These are phyloP conservation scores for Stenchaetothrips biformis DNA, from an alignment of 2,888 invertebrate genomes.

Conservation along the genomic window DNA sequence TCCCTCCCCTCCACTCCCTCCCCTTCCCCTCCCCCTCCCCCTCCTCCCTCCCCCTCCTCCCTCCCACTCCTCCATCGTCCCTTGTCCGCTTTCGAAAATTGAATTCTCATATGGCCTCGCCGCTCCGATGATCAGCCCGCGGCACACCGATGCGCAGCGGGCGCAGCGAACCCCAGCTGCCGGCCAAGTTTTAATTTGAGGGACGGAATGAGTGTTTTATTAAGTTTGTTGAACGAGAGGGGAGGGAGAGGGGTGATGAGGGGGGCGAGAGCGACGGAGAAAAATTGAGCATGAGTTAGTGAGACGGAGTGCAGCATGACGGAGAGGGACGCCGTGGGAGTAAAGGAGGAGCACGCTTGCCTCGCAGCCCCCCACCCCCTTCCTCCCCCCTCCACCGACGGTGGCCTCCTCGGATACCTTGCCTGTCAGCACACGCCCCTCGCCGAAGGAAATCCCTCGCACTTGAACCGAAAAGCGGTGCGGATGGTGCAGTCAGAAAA, in stretches of 20 bases:
- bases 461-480: too few relatives aligned
- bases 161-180: neutral
- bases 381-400: too few relatives aligned
- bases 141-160: neutral
- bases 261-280: neutral
- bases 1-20: too few relatives aligned
- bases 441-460: too few relatives aligned
- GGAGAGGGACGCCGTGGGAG: neutral
- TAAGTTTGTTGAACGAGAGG: neutral
- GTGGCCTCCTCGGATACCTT: neutral
- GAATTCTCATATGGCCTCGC: too few relatives aligned
- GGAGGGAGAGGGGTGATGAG: too few relatives aligned
- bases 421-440: neutral
- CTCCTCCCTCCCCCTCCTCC: neutral
- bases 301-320: neutral
- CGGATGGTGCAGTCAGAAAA: neutral
- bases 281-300: neutral
- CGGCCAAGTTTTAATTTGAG: slow-evolving; percentile 9
- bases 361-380: too few relatives aligned
- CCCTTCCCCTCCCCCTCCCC: too few relatives aligned
- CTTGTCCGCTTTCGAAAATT: too few relatives aligned
- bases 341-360: neutral
- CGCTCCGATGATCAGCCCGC: too few relatives aligned
- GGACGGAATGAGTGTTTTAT: slow-evolving; percentile 19
- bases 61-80: neutral